Conservation (phyloP, 2,113 vertebrate genomes). For the Phainopepla nitens region DNA sequence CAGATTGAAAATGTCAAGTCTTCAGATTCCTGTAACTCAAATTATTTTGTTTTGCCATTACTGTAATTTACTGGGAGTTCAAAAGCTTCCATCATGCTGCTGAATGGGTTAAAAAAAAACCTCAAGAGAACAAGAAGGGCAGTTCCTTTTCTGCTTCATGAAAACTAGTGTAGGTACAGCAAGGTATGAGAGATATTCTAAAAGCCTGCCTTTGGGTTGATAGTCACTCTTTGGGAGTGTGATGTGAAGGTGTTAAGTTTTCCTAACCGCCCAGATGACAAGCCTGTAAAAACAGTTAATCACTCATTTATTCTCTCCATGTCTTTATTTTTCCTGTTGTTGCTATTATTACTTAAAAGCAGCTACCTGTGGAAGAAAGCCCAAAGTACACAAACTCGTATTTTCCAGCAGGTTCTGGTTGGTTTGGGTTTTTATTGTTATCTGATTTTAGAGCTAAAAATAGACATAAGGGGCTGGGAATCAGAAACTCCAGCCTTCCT, state of each 20-base stretch:
- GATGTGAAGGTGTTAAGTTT: background rate
- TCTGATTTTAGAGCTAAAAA: conserved; percentile 32
- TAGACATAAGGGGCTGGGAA: background rate
- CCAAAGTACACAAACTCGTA: background rate
- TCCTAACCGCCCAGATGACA: background rate
- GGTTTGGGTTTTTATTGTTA: background rate
- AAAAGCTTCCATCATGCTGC: background rate
- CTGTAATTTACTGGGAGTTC: background rate
- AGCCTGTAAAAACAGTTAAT: background rate
- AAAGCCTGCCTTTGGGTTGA: background rate
- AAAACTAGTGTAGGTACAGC: background rate
- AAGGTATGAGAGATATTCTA: background rate
- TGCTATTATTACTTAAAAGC: background rate
- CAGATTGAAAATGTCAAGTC: background rate
- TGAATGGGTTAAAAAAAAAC: background rate
- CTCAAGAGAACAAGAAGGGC: background rate
- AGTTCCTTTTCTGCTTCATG: background rate
- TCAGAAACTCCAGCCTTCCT: conserved; percentile 11
- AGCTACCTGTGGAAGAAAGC: background rate
- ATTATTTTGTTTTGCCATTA: background rate
- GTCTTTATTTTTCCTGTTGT: background rate
- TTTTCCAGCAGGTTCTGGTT: background rate
- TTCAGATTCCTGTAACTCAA: background rate
- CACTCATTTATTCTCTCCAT: background rate
- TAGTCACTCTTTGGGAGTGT: background rate